These are phyloP conservation scores for Ascidia mentula DNA, from an alignment of 23 tunicate species.

Conservation along the genomic window DNA sequence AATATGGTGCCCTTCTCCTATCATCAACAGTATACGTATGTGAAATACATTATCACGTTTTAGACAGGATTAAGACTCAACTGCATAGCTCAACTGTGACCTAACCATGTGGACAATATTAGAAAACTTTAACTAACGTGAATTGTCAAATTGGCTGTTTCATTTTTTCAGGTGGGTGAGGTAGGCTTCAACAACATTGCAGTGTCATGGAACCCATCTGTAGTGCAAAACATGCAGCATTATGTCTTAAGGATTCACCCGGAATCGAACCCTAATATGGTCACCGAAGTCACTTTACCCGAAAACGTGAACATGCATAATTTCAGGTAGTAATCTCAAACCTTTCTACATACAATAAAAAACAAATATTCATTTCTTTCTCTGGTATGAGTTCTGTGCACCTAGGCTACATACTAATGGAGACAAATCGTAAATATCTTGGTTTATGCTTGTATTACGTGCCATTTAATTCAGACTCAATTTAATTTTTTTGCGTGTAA, in stretches of 20 bases:
- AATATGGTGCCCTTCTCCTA: too few species aligned
- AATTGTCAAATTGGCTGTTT: too few species aligned
- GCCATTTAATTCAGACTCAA: background rate
- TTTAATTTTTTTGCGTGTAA: background rate
- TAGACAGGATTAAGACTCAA: too few species aligned
- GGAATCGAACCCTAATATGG: background rate
- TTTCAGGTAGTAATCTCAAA: slow-evolving; percentile 1
- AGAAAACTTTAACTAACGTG: too few species aligned
- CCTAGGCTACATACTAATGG: background rate
- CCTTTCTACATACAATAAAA: background rate
- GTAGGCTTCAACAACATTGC: slow-evolving; percentile 37
- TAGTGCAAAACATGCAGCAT: slow-evolving; percentile 22
- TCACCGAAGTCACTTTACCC: background rate
- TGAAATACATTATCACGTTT: too few species aligned
- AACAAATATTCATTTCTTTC: background rate
- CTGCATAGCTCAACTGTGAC: too few species aligned
- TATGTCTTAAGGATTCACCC: slow-evolving; percentile 23
- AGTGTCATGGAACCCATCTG: slow-evolving; percentile 62
- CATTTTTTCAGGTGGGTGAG: slow-evolving; percentile 47
- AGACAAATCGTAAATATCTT: too few species aligned
- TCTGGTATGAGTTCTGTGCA: background rate
- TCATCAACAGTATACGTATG: too few species aligned
- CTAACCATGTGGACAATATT: too few species aligned
- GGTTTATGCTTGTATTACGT: background rate
- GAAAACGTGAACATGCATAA: background rate